Base-by-base conservation (phyloP, 2,113 vertebrate genomes). In the Stigmatopora nigra region DNA sequence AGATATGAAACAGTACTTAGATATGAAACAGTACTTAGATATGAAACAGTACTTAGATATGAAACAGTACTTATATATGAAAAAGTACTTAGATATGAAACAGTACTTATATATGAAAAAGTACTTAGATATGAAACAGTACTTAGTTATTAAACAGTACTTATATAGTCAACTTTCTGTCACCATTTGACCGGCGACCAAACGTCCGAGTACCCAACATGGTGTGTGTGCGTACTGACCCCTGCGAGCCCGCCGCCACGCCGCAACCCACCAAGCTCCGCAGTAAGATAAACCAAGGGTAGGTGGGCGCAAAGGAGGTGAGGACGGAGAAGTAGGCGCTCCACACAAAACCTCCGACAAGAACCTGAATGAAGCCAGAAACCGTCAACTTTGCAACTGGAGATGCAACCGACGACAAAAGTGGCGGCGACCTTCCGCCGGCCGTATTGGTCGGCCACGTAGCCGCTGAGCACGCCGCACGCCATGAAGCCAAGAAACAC, bases 401-500 rank as follows among this genome's bases (percentile, higher is more conserved):
- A 2, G 7, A 31, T 31, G 11, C 13, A 3, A 13, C 25, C 22
- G 1, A 6, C 15, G 5, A 53, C 17, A 0, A 0, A 0, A 1
- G n/a, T 68, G 72, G 84, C 79, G 72, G 84, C 79, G 70, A 99
- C 97, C 92, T 94, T 99, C 93, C 93, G 92, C 75, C 95, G 94
- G 16, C 97, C 95, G 0, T 94, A 96, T 86, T 82, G 84, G 87
- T 98, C 96, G 0, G 97, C 94, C 19, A 96, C 44, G 59, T 94
- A 90, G 60, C 96, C 96, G 0, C 92, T 88, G 10, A 92, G 56
- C 7, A 92, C 85, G n/a, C 97, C 97, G 85, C 92, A 94, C 0
- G 94, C 15, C 95, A 97, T 98, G 84, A 93, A 98, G 63, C 95
- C 95, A 16, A 97, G 88, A 79, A 99, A 99, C 85, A 98, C 95